Percentiles rank a stretch among this genome's conserved stretches.
Conservation (phyloP, 2,113 vertebrate genomes). For the Isurus oxyrinchus region DNA sequence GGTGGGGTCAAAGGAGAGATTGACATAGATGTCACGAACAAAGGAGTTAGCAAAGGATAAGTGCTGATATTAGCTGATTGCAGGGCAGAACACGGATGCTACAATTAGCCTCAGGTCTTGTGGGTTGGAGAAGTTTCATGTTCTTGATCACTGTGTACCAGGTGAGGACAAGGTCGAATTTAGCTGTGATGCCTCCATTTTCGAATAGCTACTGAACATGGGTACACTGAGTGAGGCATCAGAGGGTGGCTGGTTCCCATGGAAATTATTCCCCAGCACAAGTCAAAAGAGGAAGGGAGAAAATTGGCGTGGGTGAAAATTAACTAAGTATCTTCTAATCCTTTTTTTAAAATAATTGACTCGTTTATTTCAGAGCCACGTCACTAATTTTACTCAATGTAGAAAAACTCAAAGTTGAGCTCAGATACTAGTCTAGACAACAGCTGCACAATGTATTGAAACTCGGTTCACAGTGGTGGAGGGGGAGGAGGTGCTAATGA, state of each 20-base stretch:
- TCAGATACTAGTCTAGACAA: slow-evolving; percentile 23
- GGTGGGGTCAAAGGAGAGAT: too few relatives aligned
- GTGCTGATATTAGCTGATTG: not conserved
- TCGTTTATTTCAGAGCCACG: not conserved
- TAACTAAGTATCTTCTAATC: not conserved
- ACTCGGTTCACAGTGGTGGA: not conserved
- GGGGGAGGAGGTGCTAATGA: not conserved
- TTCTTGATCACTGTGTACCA: not conserved
- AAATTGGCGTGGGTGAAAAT: not conserved
- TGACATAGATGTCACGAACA: too few relatives aligned
- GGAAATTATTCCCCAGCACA: not conserved
- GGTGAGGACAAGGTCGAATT: not conserved
- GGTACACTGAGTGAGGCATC: not conserved
- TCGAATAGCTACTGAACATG: not conserved
- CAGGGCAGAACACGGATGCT: not conserved
- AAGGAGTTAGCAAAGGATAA: too few relatives aligned
- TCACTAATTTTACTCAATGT: not conserved
- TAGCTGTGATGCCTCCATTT: not conserved
- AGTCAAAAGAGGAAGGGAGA: not conserved
- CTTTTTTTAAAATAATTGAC: not conserved
- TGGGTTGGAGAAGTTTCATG: not conserved
- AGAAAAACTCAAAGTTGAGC: not conserved
- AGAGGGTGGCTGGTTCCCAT: not conserved
- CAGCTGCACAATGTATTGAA: slow-evolving; percentile 23
- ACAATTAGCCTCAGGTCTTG: not conserved